phyloP scores from a whole-genome alignment of 1,140 invertebrate species.

The Euwallacea similis region DNA sequence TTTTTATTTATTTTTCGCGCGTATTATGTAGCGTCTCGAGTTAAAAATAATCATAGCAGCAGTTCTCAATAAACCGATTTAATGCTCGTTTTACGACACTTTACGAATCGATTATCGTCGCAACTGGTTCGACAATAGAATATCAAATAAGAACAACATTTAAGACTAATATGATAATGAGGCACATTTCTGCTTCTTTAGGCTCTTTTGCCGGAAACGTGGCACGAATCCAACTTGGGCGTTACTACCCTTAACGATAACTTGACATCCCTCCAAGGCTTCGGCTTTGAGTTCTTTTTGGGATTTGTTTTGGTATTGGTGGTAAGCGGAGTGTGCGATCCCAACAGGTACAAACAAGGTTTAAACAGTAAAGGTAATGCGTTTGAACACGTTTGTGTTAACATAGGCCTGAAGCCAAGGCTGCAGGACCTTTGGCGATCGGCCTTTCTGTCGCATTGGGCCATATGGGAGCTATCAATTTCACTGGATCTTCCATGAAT shows the following conservation, averaged over 20 bases:
- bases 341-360: constrained; percentile 55
- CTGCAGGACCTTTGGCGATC: constrained; percentile 84
- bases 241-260: constrained; percentile 38
- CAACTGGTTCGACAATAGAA: not conserved
- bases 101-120: not conserved
- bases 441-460: constrained; percentile 85
- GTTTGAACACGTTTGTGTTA: not conserved
- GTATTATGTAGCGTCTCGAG: too few relatives aligned
- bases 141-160: not conserved
- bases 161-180: too few relatives aligned
- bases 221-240: constrained; percentile 50
- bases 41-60: too few relatives aligned
- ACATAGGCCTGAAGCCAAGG: constrained; percentile 67
- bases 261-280: constrained; percentile 68
- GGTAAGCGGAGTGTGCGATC: constrained; percentile 84
- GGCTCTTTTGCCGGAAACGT: constrained; percentile 65
- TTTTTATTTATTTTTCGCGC: too few relatives aligned
- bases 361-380: not conserved
- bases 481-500: constrained; percentile 89
- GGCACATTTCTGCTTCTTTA: constrained; percentile 40
- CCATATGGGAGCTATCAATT: constrained; percentile 82
- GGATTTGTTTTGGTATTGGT: constrained; percentile 86
- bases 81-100: not conserved
- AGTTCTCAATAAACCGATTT: too few relatives aligned
- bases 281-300: constrained; percentile 88